Conservation (phyloP, 2,797 vertebrate genomes). For the Cryptoblepharus egeriae region DNA sequence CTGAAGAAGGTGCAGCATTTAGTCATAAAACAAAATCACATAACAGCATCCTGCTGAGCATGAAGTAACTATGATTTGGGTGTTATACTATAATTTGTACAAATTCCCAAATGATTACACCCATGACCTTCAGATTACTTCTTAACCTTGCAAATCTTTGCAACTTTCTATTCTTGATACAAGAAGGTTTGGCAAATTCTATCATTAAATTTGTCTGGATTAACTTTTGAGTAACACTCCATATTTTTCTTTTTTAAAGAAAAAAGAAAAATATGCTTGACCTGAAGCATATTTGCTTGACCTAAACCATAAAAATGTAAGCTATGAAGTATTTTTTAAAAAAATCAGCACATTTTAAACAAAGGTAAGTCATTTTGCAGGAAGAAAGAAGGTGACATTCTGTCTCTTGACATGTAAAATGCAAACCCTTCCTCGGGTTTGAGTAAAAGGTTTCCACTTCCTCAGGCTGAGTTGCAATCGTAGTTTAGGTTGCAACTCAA, state of each 20-base stretch:
- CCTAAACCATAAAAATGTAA: not conserved
- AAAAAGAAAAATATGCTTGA: not conserved
- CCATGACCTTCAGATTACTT: slow-evolving; percentile 41
- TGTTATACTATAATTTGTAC: not conserved
- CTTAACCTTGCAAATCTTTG: slow-evolving; percentile 39
- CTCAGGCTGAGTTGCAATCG: too few species aligned
- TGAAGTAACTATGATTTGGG: not conserved
- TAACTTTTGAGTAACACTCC: not conserved
- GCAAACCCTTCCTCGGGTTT: not conserved
- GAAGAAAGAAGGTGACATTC: not conserved
- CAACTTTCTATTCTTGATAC: too few species aligned
- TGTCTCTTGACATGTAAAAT: slow-evolving; percentile 5
- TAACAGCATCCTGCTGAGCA: not conserved
- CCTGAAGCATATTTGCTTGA: not conserved
- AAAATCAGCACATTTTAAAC: not conserved
- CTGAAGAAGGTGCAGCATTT: not conserved
- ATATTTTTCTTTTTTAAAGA: not conserved
- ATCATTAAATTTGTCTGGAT: not conserved
- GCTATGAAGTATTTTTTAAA: not conserved
- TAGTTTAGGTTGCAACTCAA: too few species aligned
- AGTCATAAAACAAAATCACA: not conserved
- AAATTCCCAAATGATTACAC: slow-evolving; percentile 30
- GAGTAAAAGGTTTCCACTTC: not conserved
- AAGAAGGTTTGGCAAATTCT: not conserved
- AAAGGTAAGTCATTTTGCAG: not conserved